Conservation (phyloP, 2,888 invertebrate species). For the Drymonia ruficornis region DNA sequence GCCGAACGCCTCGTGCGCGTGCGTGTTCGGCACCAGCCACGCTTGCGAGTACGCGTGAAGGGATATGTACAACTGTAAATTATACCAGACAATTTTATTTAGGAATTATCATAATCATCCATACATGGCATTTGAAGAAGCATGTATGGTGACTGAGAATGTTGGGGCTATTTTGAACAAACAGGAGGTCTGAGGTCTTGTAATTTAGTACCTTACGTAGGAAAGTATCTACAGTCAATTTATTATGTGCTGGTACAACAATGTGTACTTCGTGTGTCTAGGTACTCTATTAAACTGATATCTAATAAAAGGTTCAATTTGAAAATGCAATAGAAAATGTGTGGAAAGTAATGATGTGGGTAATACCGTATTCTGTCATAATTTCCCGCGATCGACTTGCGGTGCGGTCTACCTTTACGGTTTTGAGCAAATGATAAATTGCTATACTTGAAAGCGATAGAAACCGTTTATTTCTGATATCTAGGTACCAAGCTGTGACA, state of each 20-base stretch:
- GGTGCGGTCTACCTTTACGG: conserved; percentile 73
- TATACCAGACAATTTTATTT: conserved; percentile 3
- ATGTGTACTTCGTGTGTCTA: too few relatives aligned
- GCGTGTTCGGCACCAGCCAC: conserved; percentile 86
- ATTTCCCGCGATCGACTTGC: conserved; percentile 65
- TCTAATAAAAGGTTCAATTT: conserved; percentile 15
- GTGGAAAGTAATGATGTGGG: conserved; percentile 62
- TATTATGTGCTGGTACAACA: too few relatives aligned
- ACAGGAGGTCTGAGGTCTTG: too few relatives aligned
- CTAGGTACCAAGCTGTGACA: neutral
- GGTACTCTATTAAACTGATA: neutral
- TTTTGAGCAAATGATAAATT: conserved; percentile 61
- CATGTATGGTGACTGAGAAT: too few relatives aligned
- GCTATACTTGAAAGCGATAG: conserved; percentile 38
- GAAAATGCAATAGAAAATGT: conserved; percentile 62
- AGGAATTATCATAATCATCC: neutral
- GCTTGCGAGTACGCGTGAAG: conserved; percentile 88
- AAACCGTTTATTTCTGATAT: conserved; percentile 28
- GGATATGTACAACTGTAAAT: conserved; percentile 82
- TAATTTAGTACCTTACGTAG: too few relatives aligned
- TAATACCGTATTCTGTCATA: conserved; percentile 58
- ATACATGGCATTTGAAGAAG: too few relatives aligned
- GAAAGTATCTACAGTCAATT: too few relatives aligned
- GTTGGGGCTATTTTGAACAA: too few relatives aligned
- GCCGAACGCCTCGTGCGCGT: conserved; percentile 72